These are phyloP conservation scores for Bombus polaris DNA, from an alignment of 1,140 invertebrate genomes.

Conservation along the genomic window DNA sequence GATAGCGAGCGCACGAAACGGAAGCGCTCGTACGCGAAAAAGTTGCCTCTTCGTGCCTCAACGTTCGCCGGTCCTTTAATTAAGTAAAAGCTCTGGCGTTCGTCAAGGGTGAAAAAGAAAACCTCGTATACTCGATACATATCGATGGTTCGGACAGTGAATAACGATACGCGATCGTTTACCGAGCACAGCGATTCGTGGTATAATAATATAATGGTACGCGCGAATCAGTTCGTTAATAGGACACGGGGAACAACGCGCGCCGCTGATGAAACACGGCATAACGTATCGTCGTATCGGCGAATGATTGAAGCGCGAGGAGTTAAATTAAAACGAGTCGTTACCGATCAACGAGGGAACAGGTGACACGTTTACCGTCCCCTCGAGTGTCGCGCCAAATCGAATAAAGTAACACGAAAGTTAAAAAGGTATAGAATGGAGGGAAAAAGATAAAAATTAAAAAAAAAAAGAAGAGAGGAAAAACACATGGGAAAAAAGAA, in stretches of 20 bases:
- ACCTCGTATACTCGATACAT: neutral
- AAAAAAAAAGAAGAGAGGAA: neutral
- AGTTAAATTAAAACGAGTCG: slow-evolving; percentile 13
- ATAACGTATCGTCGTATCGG: slow-evolving; percentile 1
- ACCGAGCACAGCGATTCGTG: neutral
- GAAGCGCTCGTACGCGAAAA: neutral
- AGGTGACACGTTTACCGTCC: slow-evolving; percentile 47
- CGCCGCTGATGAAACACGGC: neutral
- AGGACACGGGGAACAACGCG: neutral
- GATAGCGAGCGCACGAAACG: slow-evolving; percentile 3
- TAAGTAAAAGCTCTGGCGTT: no score
- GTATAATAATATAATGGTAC: neutral
- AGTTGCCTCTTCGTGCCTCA: neutral
- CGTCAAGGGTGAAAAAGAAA: neutral
- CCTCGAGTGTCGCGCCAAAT: slow-evolving; percentile 63
- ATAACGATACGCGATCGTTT: neutral
- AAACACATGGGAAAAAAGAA: neutral
- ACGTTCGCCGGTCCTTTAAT: neutral
- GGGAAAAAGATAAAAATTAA: no score
- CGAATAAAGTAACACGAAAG: neutral
- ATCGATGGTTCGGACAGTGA: neutral
- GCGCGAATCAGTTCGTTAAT: neutral
- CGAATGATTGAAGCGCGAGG: slow-evolving; percentile 35
- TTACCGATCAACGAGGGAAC: slow-evolving; percentile 54
- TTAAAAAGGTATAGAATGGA: no score